Percentiles rank a stretch among this genome's conserved stretches.
Conservation (phyloP, 2,888 invertebrate genomes). For the Macrosiphum euphorbiae region DNA sequence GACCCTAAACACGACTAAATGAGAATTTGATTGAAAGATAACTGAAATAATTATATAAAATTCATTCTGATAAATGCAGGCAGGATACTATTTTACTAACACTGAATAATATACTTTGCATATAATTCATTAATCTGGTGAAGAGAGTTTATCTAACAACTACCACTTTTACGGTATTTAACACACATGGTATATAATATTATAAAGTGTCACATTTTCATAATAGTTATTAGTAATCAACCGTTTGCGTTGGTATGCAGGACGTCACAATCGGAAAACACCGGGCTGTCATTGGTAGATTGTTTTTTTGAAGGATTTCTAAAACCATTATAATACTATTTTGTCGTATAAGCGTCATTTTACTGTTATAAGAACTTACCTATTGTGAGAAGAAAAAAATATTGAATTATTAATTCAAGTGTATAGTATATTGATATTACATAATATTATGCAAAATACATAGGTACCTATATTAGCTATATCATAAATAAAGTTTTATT, state of each 20-base stretch:
- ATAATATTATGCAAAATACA: neutral
- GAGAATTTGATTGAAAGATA: neutral
- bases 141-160: neutral
- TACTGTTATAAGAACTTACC: neutral
- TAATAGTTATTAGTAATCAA: conserved; percentile 22
- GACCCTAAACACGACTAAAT: neutral
- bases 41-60: neutral
- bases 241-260: neutral
- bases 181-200: neutral
- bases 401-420: neutral
- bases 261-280: neutral
- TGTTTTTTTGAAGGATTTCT: neutral
- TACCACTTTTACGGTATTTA: neutral
- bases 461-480: neutral
- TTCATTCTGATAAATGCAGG: too few species aligned
- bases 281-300: neutral
- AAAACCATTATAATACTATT: neutral
- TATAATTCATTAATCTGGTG: neutral
- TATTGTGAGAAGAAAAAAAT: neutral
- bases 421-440: neutral
- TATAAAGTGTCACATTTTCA: neutral
- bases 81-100: neutral
- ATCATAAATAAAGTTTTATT: neutral
- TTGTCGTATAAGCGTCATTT: neutral
- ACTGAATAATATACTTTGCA: neutral